Evolutionary conservation across 1,140 invertebrate genomes (phyloP), one percentile per base, ranked within the genome.

Genomic region (Agrilus planipennis): DNA sequence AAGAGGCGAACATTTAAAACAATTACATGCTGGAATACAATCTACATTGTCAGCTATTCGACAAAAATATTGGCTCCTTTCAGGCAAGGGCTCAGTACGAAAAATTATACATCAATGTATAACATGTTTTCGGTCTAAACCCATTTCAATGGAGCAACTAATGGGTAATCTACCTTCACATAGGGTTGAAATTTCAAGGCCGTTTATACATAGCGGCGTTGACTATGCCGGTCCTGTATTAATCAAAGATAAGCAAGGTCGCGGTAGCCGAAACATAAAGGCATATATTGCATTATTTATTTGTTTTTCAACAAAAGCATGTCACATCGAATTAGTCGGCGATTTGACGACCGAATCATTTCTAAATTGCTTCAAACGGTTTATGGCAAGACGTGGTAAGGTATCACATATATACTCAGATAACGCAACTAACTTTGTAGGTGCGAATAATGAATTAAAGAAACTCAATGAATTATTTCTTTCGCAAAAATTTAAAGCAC

Each of bases 141-240:
- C 41, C 0, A n/a, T 10, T 17, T 11, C 11, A 19, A 35, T 16
- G 2, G 30, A 52, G 1, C 45, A 50, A 28, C 42, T 45, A 0
- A 63, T 64, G 61, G 57, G 52, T 2, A 44, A 64, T 19, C 38
- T 67, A 16, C 65, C 61, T 4, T 4, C 11, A 3, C n/a, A 41
- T 16, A 22, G 62, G 16, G 22, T 55, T 0, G 54, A 35, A 0
- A 43, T 47, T 3, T 27, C 46, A n/a, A n/a, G 50, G 5, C 54
- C 60, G 3, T 69, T 69, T 42, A 22, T n/a, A 30, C 39, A 49
- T 5, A 32, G 37, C 27, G 56, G 50, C 12, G 41, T 62, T 3
- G 58, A 61, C 44, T 62, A 47, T 42, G 47, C 51, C 19, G 58
- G 56, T 17, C 57, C 60, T 3, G 41, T 59, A 39, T 35, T 34